Evolutionary conservation across 1,140 invertebrate genomes (phyloP).

Genomic region (Ephestia elutella): DNA sequence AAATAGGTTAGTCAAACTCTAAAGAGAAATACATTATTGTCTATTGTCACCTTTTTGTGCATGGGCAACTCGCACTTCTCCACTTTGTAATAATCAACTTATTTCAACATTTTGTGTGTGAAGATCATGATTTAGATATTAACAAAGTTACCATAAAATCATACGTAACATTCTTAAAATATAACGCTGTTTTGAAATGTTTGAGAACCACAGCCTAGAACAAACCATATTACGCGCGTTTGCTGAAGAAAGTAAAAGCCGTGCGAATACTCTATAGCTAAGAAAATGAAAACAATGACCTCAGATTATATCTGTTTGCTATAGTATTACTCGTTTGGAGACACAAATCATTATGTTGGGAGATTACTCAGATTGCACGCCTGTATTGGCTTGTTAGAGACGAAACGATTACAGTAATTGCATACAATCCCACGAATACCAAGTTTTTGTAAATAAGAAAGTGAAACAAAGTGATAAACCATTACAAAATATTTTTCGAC

Average conservation of each 20-base stretch:
- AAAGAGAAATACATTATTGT: too few relatives aligned
- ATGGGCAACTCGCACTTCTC: too few relatives aligned
- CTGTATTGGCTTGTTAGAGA: neutral
- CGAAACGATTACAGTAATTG: neutral
- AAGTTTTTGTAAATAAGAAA: neutral
- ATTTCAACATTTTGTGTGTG: too few relatives aligned
- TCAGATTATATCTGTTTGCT: conserved; percentile 18
- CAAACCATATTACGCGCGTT: conserved; percentile 8
- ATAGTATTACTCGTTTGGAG: neutral
- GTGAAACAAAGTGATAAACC: neutral
- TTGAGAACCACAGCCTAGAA: conserved; percentile 1
- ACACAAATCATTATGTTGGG: neutral
- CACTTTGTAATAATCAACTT: too few relatives aligned
- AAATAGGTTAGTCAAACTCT: too few relatives aligned
- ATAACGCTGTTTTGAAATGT: neutral
- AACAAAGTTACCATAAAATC: too few relatives aligned
- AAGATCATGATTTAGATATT: too few relatives aligned
- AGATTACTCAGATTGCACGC: neutral
- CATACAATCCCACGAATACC: neutral
- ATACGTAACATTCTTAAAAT: too few relatives aligned
- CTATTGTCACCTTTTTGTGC: too few relatives aligned
- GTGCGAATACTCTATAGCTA: conserved; percentile 17
- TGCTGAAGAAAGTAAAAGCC: conserved; percentile 41
- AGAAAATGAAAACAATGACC: conserved; percentile 40
- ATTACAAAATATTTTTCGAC: neutral